These are phyloP conservation scores for Rhagonycha fulva DNA, from an alignment of 2,888 invertebrate species.

Conservation along the genomic window DNA sequence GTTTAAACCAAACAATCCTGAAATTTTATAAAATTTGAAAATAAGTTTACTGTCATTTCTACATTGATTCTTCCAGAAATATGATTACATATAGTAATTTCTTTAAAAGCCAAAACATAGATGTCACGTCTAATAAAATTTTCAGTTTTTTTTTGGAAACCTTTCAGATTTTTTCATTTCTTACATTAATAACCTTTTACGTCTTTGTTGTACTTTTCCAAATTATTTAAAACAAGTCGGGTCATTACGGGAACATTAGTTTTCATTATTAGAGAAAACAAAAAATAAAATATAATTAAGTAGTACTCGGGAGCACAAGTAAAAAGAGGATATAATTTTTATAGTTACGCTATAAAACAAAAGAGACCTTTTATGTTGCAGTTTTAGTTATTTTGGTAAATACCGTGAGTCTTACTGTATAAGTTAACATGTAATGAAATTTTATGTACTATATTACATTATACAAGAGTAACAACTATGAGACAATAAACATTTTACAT, in stretches of 20 bases:
- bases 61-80: background rate
- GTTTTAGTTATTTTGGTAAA: background rate
- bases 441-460: background rate
- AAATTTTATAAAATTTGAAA: background rate
- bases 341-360: background rate
- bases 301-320: background rate
- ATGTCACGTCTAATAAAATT: background rate
- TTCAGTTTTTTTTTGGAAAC: background rate
- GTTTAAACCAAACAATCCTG: too few species aligned
- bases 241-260: background rate
- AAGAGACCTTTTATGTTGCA: background rate
- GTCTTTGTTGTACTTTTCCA: too few species aligned
- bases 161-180: background rate
- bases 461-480: background rate
- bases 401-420: background rate
- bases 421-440: background rate
- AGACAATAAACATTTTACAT: background rate
- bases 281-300: background rate
- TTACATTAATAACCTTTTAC: background rate
- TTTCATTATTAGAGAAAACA: background rate
- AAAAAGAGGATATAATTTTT: background rate
- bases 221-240: background rate
- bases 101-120: background rate
- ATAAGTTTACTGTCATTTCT: background rate
- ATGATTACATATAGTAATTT: background rate